Conservation (phyloP, 2,888 invertebrate species). For the Pecten maximus region DNA sequence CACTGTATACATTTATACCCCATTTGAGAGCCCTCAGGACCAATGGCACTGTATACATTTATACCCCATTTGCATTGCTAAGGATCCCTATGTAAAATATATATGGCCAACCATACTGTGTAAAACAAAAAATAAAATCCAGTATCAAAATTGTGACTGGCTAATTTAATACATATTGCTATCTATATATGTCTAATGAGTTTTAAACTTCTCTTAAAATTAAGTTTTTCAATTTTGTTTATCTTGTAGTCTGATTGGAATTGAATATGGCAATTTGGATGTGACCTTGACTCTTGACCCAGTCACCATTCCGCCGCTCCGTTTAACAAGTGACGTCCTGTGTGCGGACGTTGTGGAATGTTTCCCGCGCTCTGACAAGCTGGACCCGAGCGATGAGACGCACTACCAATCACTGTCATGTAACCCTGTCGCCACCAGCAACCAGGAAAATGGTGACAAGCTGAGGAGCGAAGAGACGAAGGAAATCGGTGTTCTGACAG, state of each 20-base stretch:
- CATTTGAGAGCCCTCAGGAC: too few relatives aligned
- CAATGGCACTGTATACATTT: too few relatives aligned
- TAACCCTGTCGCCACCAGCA: conserved; percentile 31
- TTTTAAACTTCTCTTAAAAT: neutral
- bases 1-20: too few relatives aligned
- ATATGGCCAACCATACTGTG: too few relatives aligned
- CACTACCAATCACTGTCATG: conserved; percentile 38
- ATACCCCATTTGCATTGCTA: too few relatives aligned
- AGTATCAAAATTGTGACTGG: too few relatives aligned
- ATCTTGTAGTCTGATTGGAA: neutral
- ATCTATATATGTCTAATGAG: neutral
- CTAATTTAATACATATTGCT: too few relatives aligned
- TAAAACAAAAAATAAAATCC: too few relatives aligned
- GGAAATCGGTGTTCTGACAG: conserved; percentile 30
- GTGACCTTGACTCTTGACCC: neutral
- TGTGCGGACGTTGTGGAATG: conserved; percentile 43
- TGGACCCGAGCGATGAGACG: conserved; percentile 45
- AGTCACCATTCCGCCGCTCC: neutral
- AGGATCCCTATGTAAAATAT: too few relatives aligned
- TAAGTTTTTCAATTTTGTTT: neutral
- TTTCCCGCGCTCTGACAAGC: conserved; percentile 41
- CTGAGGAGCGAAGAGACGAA: neutral
- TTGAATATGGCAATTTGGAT: neutral
- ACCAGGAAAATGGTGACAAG: conserved; percentile 29
- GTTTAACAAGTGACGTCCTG: neutral